These are phyloP conservation scores for Magallana nippona DNA, from an alignment of 2,888 invertebrate species.

Conservation along the genomic window DNA sequence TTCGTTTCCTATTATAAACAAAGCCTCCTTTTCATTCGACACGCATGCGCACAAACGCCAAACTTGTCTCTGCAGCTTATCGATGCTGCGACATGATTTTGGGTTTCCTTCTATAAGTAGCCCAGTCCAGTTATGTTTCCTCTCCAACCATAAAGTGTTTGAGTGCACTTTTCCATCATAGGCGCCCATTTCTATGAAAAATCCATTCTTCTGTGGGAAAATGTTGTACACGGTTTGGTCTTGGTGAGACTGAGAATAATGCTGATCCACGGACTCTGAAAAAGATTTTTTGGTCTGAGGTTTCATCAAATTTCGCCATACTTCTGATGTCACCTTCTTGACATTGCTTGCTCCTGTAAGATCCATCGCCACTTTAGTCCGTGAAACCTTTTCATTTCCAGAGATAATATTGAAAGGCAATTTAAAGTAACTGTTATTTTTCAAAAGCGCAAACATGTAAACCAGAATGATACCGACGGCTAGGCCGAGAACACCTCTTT, in stretches of 20 bases:
- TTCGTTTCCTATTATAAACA: neutral
- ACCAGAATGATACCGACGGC: no score
- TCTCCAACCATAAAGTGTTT: constrained; percentile 40
- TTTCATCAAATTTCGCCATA: neutral
- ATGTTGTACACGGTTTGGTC: constrained; percentile 15
- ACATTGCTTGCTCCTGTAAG: no score
- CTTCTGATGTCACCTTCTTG: neutral
- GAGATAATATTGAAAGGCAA: no score
- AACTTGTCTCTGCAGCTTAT: neutral
- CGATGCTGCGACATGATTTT: constrained; percentile 2
- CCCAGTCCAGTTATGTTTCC: constrained; percentile 38
- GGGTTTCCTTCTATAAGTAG: constrained; percentile 35
- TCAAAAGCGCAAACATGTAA: no score
- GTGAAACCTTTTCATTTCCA: no score
- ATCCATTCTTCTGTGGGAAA: constrained; percentile 33
- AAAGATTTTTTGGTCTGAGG: neutral
- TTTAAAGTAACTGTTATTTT: no score
- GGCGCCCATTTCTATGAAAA: constrained; percentile 41
- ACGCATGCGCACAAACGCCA: constrained; percentile 41
- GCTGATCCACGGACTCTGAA: neutral
- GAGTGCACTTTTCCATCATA: constrained; percentile 29
- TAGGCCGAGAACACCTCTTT: no score
- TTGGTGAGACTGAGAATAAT: constrained; percentile 31
- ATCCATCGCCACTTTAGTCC: no score
- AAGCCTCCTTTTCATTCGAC: constrained; percentile 4